These are phyloP conservation scores for Enteromius mattozi DNA, from an alignment of 2,797 vertebrate genomes.

Conservation along the genomic window DNA sequence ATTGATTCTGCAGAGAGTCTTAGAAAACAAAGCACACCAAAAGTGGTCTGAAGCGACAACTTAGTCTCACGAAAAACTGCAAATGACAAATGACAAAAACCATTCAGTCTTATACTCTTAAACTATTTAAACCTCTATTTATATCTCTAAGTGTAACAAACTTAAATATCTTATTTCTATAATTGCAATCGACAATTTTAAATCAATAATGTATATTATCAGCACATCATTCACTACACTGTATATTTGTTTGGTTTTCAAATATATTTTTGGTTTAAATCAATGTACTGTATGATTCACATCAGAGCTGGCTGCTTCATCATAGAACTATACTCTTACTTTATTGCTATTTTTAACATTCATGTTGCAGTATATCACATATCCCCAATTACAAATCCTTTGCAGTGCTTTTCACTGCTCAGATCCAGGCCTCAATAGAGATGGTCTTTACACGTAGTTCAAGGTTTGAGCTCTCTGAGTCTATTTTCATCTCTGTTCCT, in stretches of 20 bases:
- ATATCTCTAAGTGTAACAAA: not conserved
- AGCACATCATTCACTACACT: not conserved
- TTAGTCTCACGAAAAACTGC: not conserved
- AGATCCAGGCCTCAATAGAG: not conserved
- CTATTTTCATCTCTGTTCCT: conserved; percentile 9
- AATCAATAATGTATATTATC: not conserved
- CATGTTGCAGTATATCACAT: not conserved
- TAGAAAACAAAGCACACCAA: not conserved
- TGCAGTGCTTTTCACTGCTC: not conserved
- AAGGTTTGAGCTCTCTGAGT: conserved; percentile 1
- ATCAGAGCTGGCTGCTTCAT: not conserved
- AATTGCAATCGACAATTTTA: not conserved
- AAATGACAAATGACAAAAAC: no score
- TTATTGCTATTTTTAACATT: not conserved
- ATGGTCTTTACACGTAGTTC: not conserved
- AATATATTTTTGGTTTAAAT: not conserved
- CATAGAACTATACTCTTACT: not conserved
- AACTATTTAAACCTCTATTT: not conserved
- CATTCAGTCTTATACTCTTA: not conserved
- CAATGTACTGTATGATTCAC: no score
- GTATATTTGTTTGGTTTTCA: not conserved
- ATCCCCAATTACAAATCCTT: conserved; percentile 8
- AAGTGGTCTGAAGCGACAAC: not conserved
- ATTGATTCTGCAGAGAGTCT: not conserved
- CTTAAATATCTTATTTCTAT: not conserved